Base-by-base conservation (phyloP, 2,797 vertebrate species). In the Antennarius maculatus region DNA sequence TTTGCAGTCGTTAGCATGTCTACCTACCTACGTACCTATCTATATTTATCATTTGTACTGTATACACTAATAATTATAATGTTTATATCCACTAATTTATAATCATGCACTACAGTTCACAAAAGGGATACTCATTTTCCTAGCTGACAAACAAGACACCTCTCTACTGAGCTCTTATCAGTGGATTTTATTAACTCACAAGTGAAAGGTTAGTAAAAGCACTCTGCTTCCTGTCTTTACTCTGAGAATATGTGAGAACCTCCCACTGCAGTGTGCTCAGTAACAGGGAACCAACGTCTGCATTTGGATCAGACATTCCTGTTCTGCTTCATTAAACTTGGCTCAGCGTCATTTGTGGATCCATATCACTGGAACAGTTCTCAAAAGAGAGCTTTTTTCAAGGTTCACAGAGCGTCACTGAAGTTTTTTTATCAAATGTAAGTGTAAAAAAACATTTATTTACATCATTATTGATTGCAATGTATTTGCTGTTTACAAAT, bases 221-320 rank as follows among this genome's bases (percentile, higher is more conserved):
- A 29, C 37, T 66, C 59, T 58, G 29, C 50, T 61, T 50, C 53
- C 60, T 62, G 54, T 41, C n/a, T 29, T 23, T 39, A 54, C 37
- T 55, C 87, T 86, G 87, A 83, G 89, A 62, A 56, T 61, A 62
- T 52, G 4, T 34, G 0, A 54, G 77, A 76, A 53, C 79, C 84
- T 86, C 86, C 84, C 82, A 68, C 69, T 31, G 60, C 17, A 63
- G 74, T 76, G 71, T 46, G 0, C 60, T 75, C 51, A 18, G 69
- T 71, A 1, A 57, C 1, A 12, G 48, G 49, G 2, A 81, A 66
- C 29, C 49, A 7, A 52, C 55, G 50, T 78, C 61, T 71, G 67
- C 46, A 78, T 73, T 79, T 66, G 60, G 50, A 65, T 62, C 37
- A 69, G 54, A 72, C 66, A 74, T 84, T 86, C 66, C 70, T 85